phyloP scores from a whole-genome alignment of 2,113 vertebrate species.

The Prinia subflava region DNA sequence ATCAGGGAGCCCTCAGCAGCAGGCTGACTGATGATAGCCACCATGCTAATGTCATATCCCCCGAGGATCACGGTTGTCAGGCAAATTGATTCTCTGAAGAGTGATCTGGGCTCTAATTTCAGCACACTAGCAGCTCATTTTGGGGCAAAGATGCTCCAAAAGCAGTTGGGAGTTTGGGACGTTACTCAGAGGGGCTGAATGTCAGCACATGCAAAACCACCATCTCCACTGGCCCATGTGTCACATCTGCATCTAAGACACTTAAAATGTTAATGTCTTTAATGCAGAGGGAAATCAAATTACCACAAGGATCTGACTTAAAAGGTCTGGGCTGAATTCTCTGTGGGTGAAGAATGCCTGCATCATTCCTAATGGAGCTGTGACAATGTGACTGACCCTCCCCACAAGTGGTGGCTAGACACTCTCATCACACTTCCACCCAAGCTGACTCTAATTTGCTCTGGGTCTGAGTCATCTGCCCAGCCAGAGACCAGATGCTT shows the following conservation, averaged over 20 bases:
- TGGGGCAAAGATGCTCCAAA: not conserved
- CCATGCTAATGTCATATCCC: not conserved
- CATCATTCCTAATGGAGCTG: slow-evolving; percentile 22
- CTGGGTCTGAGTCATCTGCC: slow-evolving; percentile 43
- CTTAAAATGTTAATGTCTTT: not conserved
- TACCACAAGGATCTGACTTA: not conserved
- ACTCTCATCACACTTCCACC: slow-evolving; percentile 30
- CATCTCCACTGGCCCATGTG: not conserved
- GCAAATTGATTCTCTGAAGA: slow-evolving; percentile 36
- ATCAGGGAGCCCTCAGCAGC: not conserved
- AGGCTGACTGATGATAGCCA: slow-evolving; percentile 32
- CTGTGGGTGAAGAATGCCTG: not conserved
- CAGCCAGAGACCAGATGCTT: not conserved
- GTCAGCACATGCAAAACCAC: not conserved
- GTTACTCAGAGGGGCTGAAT: not conserved
- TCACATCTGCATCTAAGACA: not conserved
- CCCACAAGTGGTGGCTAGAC: slow-evolving; percentile 34
- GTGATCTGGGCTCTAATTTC: slow-evolving; percentile 23
- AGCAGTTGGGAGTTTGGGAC: not conserved
- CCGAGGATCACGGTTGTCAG: not conserved
- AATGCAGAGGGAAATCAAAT: not conserved
- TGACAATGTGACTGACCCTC: not conserved
- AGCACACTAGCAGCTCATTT: not conserved
- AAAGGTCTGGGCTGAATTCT: not conserved
- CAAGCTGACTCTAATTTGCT: slow-evolving; percentile 26